Conservation (phyloP, 2,888 invertebrate genomes). For the Tetropium fuscum region DNA sequence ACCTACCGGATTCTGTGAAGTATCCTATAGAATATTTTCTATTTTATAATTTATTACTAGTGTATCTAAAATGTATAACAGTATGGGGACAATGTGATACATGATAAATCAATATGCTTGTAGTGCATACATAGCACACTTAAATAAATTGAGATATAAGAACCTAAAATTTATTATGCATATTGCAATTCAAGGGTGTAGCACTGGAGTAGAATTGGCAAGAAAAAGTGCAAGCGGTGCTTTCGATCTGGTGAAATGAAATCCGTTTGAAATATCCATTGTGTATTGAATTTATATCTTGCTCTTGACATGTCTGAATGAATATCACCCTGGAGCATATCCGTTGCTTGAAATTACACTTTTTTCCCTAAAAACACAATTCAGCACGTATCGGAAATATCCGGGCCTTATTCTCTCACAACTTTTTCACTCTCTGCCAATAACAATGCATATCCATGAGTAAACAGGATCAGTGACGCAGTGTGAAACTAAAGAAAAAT, state of each 20-base stretch:
- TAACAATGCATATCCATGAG: conserved; percentile 41
- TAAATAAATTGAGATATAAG: too few relatives aligned
- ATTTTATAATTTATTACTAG: too few relatives aligned
- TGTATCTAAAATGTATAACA: too few relatives aligned
- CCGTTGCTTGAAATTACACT: conserved; percentile 21
- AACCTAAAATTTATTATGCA: too few relatives aligned
- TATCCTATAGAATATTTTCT: too few relatives aligned
- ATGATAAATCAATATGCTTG: too few relatives aligned
- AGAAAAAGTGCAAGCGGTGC: conserved; percentile 1
- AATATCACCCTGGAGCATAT: conserved; percentile 25
- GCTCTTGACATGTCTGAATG: conserved; percentile 29
- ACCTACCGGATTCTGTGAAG: too few relatives aligned
- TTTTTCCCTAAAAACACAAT: conserved; percentile 25
- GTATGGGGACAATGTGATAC: too few relatives aligned
- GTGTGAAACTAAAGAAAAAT: too few relatives aligned
- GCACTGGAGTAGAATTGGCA: too few relatives aligned
- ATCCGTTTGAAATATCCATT: conserved; percentile 25
- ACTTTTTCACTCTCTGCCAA: conserved; percentile 31
- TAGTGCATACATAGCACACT: too few relatives aligned
- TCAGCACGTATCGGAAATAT: conserved; percentile 27
- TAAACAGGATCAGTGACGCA: conserved; percentile 37
- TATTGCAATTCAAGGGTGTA: too few relatives aligned
- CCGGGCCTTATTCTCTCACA: conserved; percentile 9
- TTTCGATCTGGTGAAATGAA: conserved; percentile 11
- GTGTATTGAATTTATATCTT: conserved; percentile 30